Evolutionary conservation across 2,113 vertebrate species (phyloP), one percentile per base, ranked within the genome.

Genomic region (Pycnonotus jocosus): DNA sequence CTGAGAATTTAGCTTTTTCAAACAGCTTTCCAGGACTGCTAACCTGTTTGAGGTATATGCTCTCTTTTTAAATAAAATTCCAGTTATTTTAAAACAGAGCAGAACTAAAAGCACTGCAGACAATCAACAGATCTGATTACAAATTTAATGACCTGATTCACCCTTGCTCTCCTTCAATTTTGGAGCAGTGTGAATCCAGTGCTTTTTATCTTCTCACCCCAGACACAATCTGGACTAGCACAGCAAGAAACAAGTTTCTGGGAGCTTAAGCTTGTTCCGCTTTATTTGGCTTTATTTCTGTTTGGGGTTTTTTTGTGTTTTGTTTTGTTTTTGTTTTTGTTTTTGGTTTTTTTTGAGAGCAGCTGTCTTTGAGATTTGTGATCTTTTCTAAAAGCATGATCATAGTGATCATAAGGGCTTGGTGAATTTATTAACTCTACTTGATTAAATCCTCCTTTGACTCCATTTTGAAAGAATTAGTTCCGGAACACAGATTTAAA

Each of bases 371-470:
- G 70, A 91, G 51, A 84, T 95, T 86, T 94, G 60, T 80, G 82
- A 53, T 81, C 35, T 85, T 77, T 90, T 70, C 69, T 80, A 57
- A 61, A 91, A 70, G 71, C 60, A 58, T 81, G 79, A 88, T 74
- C 51, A 18, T 23, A 65, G 60, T 73, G 62, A 86, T 95, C 90
- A 90, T 60, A 88, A 86, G 25, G 44, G 21, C 64, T 74, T n/a
- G 38, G 38, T 86, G 80, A 88, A 90, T 95, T 90, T 94, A 70
- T 92, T 93, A 95, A 94, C 60, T 18, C 21, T 42, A 50, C 79
- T 86, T 86, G 74, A 92, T 88, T 86, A 93, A 94, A 90, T 92
- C 76, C 47, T 94, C 22, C 60, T 94, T 88, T 88, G 25, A 82
- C 62, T 94, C 61, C 6, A 28, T 87, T 90, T 74, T 80, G 57